These are phyloP conservation scores for Micromussa lordhowensis DNA, from an alignment of 92 coral and sea anemone species.

Conservation along the genomic window DNA sequence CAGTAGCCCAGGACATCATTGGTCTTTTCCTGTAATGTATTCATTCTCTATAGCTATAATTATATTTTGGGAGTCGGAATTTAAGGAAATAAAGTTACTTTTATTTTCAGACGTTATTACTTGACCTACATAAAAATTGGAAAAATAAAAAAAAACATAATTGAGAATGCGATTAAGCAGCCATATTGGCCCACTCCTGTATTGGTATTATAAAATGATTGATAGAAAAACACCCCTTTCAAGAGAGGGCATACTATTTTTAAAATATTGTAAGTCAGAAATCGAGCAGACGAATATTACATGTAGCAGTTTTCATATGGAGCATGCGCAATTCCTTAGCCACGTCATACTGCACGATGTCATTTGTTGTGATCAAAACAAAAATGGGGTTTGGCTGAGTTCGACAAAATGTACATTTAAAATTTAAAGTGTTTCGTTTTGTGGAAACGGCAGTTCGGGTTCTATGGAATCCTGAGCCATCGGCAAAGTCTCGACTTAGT, in stretches of 20 bases:
- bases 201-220: background rate
- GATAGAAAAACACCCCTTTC: background rate
- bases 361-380: constrained; percentile 74
- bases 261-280: background rate
- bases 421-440: constrained; percentile 14
- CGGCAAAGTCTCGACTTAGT: background rate
- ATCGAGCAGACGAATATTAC: background rate
- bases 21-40: background rate
- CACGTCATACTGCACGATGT: constrained; percentile 79
- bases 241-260: background rate
- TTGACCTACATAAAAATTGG: too few species aligned
- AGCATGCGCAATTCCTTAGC: constrained; percentile 69
- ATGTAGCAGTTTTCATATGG: background rate
- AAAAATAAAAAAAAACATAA: too few species aligned
- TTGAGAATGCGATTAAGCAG: background rate
- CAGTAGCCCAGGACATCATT: too few species aligned
- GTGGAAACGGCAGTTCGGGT: constrained; percentile 19
- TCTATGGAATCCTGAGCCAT: constrained; percentile 27
- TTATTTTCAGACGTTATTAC: too few species aligned
- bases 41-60: background rate
- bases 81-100: too few species aligned
- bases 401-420: background rate
- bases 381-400: constrained; percentile 45
- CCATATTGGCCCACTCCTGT: too few species aligned
- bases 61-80: background rate